A percentile compares a stretch with the other conserved stretches of the same genome.
These are phyloP conservation scores for Conus ventricosus DNA, from an alignment of 1,140 invertebrate species.

Conservation along the genomic window DNA sequence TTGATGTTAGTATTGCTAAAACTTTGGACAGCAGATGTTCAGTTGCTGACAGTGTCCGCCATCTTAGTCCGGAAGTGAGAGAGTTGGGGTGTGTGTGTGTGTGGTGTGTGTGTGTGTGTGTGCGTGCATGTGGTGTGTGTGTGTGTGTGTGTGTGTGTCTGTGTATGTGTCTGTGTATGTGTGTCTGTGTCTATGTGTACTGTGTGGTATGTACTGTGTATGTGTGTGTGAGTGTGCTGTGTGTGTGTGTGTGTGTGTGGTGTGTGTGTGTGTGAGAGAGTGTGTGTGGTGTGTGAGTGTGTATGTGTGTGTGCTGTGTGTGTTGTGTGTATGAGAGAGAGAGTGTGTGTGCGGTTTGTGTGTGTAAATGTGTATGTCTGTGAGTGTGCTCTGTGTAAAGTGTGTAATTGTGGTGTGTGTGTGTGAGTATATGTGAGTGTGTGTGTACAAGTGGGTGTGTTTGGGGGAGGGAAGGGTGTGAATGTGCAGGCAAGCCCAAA, in stretches of 20 bases:
- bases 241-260: slow-evolving; percentile 1
- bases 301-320: neutral
- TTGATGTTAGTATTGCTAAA: no score
- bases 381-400: neutral
- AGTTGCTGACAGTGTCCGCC: no score
- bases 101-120: no score
- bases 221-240: neutral
- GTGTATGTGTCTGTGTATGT: neutral
- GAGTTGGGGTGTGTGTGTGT: neutral
- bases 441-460: neutral
- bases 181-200: neutral
- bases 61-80: no score
- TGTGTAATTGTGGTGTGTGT: neutral
- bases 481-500: neutral
- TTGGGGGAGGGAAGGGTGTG: no score
- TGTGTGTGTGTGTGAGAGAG: neutral
- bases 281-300: neutral
- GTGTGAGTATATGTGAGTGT: neutral
- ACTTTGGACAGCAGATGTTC: no score
- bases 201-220: neutral
- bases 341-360: neutral
- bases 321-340: no score
- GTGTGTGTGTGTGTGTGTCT: neutral
- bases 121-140: neutral
- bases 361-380: neutral